phyloP scores from a whole-genome alignment of 1,140 invertebrate genomes.

The Papilio machaon region DNA sequence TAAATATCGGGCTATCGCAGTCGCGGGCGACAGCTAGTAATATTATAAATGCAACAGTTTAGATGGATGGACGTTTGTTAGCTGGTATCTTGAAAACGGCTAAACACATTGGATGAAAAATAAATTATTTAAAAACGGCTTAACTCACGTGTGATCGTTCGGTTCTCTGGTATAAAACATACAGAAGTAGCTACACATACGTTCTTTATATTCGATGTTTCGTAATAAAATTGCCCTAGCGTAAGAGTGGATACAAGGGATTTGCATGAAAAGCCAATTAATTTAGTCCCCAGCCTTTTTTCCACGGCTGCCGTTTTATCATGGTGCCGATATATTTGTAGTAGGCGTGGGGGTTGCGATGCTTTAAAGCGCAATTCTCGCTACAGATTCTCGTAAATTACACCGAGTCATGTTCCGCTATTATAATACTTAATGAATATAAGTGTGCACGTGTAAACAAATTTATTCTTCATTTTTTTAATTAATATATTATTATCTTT shows the following conservation, averaged over 20 bases:
- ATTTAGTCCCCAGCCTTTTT: constrained; percentile 36
- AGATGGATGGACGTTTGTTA: no score
- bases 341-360: constrained; percentile 11
- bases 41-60: no score
- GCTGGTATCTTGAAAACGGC: no score
- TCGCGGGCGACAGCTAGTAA: no score
- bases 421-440: constrained; percentile 2
- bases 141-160: no score
- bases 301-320: constrained; percentile 27
- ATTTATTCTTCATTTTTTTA: neutral
- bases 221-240: constrained; percentile 19
- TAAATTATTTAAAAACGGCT: no score
- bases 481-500: neutral
- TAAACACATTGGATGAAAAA: no score
- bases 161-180: neutral
- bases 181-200: neutral
- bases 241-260: constrained; percentile 23
- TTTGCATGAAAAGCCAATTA: constrained; percentile 39
- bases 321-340: constrained; percentile 26
- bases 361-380: constrained; percentile 26
- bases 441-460: neutral
- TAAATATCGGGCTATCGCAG: no score
- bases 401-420: neutral
- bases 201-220: neutral
- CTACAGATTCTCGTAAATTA: constrained; percentile 13